Evolutionary conservation across 2,797 vertebrate genomes (phyloP), one percentile per base, ranked within the genome.

Genomic region (Gambusia yucatana): DNA sequence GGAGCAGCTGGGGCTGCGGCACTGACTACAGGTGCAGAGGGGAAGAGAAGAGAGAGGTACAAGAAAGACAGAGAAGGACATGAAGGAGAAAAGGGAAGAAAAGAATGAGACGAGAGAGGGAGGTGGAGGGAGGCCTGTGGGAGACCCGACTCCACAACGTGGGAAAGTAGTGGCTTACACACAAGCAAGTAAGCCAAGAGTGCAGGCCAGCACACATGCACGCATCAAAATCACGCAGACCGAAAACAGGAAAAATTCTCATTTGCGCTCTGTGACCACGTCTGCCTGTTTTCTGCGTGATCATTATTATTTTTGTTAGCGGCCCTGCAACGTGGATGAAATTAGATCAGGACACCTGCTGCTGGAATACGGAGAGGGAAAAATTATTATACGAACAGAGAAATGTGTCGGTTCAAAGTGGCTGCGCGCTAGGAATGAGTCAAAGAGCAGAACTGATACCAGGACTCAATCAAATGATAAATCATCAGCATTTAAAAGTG

Each of bases 151-250:
- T 93, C 83, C 86, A 85, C 91, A 94, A 95, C 92, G 94, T 96
- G 94, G 94, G 95, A 96, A 95, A 96, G 94, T 92, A 79, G 90
- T 91, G 88, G 88, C 91, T 93, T 92, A 92, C 90, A 95, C 93
- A 93, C 93, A 93, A 86, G 88, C 69, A 46, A 89, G 91, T 78
- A 84, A 90, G 91, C 93, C 93, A 94, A 93, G 86, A 94, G 87
- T 81, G 82, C 82, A 84, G 78, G 75, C 85, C 44, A 86, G 84
- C 79, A 81, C 89, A 89, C 73, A 46, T 82, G 88, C 89, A 87
- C 87, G 76, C 87, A 81, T 67, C 79, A 85, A 89, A 88, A 91
- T 90, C 82, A 87, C 41, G 76, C 67, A 84, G 63, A 81, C 79
- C 80, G 78, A 82, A 82, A 87, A 81, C 39, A 52, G 81, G n/a